phyloP scores from a whole-genome alignment of 2,797 vertebrate genomes.

The Buphagus erythrorhynchus region DNA sequence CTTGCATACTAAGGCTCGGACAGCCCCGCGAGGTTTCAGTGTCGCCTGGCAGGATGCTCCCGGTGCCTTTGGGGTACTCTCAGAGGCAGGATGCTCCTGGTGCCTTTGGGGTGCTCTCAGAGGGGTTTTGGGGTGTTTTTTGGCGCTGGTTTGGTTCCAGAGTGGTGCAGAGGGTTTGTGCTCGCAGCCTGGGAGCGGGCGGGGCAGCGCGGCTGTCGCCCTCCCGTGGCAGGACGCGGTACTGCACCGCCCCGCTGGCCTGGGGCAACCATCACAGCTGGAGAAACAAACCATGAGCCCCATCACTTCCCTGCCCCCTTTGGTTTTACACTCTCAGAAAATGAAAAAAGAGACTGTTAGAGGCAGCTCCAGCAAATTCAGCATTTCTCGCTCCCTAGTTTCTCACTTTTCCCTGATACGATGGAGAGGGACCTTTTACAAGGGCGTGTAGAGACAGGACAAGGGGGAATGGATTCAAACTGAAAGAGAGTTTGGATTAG shows the following conservation, averaged over 20 bases:
- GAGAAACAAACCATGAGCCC: rapidly evolving
- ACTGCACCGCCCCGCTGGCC: rapidly evolving
- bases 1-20: not conserved
- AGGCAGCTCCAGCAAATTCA: not conserved
- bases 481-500: not conserved
- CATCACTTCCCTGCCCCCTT: rapidly evolving
- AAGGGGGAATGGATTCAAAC: not conserved
- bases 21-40: not conserved
- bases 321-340: rapidly evolving
- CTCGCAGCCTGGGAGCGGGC: not conserved
- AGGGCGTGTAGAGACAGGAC: not conserved
- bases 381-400: rapidly evolving
- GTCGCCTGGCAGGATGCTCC: not conserved
- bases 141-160: not conserved
- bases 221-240: not conserved
- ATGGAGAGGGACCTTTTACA: not conserved
- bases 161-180: not conserved
- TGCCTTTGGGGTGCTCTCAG: not conserved
- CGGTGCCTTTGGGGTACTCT: not conserved
- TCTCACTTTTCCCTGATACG: rapidly evolving
- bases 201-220: not conserved
- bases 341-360: not conserved
- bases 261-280: rapidly evolving
- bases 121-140: not conserved
- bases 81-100: not conserved